Evolutionary conservation across 1,140 invertebrate genomes (phyloP).

Genomic region (Drosophila nasuta): DNA sequence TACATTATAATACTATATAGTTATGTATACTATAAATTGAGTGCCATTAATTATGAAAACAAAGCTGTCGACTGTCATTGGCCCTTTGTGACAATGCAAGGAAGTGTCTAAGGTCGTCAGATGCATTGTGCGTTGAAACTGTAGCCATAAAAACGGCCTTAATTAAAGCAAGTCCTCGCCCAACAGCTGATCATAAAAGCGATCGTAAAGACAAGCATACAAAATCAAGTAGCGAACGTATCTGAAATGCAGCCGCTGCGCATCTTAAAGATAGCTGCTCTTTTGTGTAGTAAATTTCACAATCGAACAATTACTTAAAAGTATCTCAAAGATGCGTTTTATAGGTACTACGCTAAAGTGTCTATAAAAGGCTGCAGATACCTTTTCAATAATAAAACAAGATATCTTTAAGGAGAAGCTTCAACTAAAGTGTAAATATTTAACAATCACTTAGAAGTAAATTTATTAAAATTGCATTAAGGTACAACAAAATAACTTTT

Average conservation of each 20-base stretch:
- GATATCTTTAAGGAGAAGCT: no score
- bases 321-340: neutral
- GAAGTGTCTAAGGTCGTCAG: slow-evolving; percentile 71
- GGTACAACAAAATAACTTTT: no score
- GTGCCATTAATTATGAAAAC: slow-evolving; percentile 41
- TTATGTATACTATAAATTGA: slow-evolving; percentile 10
- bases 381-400: no score
- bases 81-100: slow-evolving; percentile 62
- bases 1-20: slow-evolving; percentile 3
- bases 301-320: neutral
- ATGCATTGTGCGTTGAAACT: slow-evolving; percentile 31
- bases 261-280: neutral
- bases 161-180: slow-evolving; percentile 25
- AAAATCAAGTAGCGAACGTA: slow-evolving; percentile 8
- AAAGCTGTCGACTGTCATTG: slow-evolving; percentile 61
- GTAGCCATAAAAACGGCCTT: slow-evolving; percentile 49
- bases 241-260: neutral
- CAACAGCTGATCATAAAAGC: slow-evolving; percentile 18
- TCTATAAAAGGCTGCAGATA: no score
- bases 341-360: neutral
- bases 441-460: no score
- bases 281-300: no score
- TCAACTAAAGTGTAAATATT: no score
- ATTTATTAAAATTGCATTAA: no score
- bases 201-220: slow-evolving; percentile 18